These are phyloP conservation scores for Euzetes globulus DNA, from an alignment of 2,888 invertebrate species.

Conservation along the genomic window DNA sequence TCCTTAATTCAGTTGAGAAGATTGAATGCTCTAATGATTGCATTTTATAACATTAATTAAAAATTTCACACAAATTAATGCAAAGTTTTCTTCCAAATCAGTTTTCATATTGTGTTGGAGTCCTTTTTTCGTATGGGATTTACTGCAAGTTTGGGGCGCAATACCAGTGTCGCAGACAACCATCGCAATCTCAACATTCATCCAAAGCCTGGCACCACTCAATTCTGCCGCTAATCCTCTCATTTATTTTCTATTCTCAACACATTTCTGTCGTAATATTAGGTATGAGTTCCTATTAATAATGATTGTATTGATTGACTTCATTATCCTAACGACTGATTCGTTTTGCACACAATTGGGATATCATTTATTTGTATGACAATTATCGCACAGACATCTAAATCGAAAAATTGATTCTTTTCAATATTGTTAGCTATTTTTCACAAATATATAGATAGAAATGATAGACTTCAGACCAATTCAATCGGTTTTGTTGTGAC, in stretches of 20 bases:
- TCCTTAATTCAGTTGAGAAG: too few species aligned
- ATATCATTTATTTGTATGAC: background rate
- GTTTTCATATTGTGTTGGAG: conserved; percentile 92
- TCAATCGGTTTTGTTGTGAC: too few species aligned
- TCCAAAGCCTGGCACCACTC: conserved; percentile 80
- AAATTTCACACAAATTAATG: background rate
- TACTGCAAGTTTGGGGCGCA: conserved; percentile 77
- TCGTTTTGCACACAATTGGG: background rate
- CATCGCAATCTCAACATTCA: conserved; percentile 76
- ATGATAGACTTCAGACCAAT: too few species aligned
- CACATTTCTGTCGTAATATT: conserved; percentile 71
- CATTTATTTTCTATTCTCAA: conserved; percentile 88
- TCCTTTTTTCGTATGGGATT: conserved; percentile 84
- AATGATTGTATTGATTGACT: background rate
- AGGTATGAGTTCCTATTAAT: conserved; percentile 51
- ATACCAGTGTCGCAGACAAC: conserved; percentile 70
- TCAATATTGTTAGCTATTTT: too few species aligned
- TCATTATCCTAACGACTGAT: background rate
- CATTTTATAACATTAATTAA: background rate
- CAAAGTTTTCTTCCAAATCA: conserved; percentile 51
- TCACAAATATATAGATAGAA: too few species aligned
- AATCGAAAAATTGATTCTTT: too few species aligned
- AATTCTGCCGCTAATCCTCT: conserved; percentile 91
- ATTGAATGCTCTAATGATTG: too few species aligned
- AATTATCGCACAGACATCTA: too few species aligned